Evolutionary conservation across 2,797 vertebrate genomes (phyloP), one percentile per base, ranked within the genome.

Genomic region (Salmo trutta): DNA sequence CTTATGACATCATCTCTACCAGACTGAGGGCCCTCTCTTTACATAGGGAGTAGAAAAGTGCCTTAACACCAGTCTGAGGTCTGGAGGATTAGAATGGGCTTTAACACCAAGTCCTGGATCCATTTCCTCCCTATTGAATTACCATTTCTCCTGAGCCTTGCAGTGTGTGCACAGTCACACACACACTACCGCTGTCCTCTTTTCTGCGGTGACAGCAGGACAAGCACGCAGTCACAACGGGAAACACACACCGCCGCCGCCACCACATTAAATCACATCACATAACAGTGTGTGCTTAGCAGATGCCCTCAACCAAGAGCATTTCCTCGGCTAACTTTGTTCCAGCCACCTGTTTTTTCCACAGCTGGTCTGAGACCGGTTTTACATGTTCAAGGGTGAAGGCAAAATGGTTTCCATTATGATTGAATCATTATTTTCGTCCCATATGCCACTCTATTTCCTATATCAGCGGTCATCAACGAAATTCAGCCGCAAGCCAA

Each of bases 231-330:
- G 5, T n/a, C 68, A 71, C 69, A 7, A 17, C 47, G 71, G 41
- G 41, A 47, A 12, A 47, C 41, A 64, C 51, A 72, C 76, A 83
- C 29, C 5, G 0, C 70, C 68, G 77, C 33, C 24, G 70, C 65
- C 81, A 84, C 81, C 84, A 86, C 79, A 81, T 84, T 68, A 78
- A 84, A 82, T 87, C 77, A 75, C 76, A 71, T 83, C 77, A 77
- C 75, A 79, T 89, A 78, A 79, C 79, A 75, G 56, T 84, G 64
- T 83, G 74, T 81, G 76, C 80, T 85, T 79, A 85, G 82, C 75
- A 85, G 64, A 80, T 77, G 67, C 36, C 71, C 73, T 78, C 75
- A 80, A 84, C 71, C 62, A 74, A 80, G 75, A 75, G 78, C 65
- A 78, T 80, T 83, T 75, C 65, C 27, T 17, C 3, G 7, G 21